Percentiles rank a stretch among this genome's conserved stretches.
Evolutionary conservation across 2,797 vertebrate genomes (phyloP).

Genomic region (Poeciliopsis turneri): DNA sequence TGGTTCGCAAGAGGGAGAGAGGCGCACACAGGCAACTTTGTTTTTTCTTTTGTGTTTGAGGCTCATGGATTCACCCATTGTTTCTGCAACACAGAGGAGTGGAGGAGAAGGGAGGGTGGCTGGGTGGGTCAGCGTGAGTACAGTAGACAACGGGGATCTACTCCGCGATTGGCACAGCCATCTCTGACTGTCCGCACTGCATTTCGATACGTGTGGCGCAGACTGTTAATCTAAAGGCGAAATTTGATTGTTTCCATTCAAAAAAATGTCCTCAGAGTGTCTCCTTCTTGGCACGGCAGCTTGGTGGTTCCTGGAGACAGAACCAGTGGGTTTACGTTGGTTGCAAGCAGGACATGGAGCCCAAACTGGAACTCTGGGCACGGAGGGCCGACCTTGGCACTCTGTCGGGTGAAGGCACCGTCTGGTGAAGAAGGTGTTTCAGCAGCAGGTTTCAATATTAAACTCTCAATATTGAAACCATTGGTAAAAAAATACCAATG

Average conservation of each 20-base stretch:
- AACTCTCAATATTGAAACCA: not conserved
- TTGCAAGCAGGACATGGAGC: conserved; percentile 65
- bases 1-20: conserved; percentile 50
- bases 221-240: conserved; percentile 14
- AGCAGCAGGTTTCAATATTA: conserved; percentile 45
- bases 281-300: conserved; percentile 66
- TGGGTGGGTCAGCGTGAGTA: conserved; percentile 44
- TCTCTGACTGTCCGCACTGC: conserved; percentile 60
- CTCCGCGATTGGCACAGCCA: conserved; percentile 61
- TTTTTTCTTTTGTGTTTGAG: conserved; percentile 64
- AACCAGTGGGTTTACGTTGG: conserved; percentile 68
- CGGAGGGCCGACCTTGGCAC: conserved; percentile 60
- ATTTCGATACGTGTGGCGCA: conserved; percentile 23
- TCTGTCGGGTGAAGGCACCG: conserved; percentile 25
- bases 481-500: not conserved
- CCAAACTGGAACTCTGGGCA: conserved; percentile 66
- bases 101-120: conserved; percentile 25
- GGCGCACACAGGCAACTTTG: conserved; percentile 76
- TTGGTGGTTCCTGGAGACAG: conserved; percentile 60
- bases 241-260: not conserved
- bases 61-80: conserved; percentile 75
- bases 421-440: conserved; percentile 48
- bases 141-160: conserved; percentile 67
- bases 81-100: conserved; percentile 58
- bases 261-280: not conserved